Percentiles rank a stretch among this genome's conserved stretches.
phyloP scores from a whole-genome alignment of 2,888 invertebrate genomes.

The Diarsia brunnea region DNA sequence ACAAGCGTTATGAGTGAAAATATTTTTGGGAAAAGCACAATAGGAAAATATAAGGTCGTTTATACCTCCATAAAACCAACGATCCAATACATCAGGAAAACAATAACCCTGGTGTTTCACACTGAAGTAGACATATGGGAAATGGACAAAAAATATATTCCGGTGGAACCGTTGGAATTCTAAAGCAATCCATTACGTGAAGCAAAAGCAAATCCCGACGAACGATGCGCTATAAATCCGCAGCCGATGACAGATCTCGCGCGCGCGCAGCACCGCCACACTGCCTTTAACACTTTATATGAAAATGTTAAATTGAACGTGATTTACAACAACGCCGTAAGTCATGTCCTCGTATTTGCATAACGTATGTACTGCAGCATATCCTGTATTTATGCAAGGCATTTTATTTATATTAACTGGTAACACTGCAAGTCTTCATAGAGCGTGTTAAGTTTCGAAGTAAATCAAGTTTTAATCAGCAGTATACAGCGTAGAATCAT shows the following conservation, averaged over 20 bases:
- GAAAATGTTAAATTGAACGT: conserved; percentile 76
- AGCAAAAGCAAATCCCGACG: conserved; percentile 75
- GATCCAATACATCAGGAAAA: conserved; percentile 63
- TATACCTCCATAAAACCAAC: conserved; percentile 60
- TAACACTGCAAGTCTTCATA: neutral
- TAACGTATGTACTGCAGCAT: conserved; percentile 54
- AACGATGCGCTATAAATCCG: conserved; percentile 79
- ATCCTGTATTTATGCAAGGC: conserved; percentile 22
- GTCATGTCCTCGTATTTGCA: conserved; percentile 62
- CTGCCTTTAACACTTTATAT: conserved; percentile 76
- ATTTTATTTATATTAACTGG: conserved; percentile 28
- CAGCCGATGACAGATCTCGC: conserved; percentile 77
- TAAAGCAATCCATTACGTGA: conserved; percentile 74
- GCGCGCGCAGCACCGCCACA: conserved; percentile 67
- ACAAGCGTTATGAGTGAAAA: conserved; percentile 24
- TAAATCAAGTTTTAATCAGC: neutral
- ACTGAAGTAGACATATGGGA: conserved; percentile 69
- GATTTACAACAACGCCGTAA: conserved; percentile 72
- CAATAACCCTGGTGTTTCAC: conserved; percentile 66
- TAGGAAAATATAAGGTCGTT: conserved; percentile 51
- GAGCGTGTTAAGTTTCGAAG: neutral
- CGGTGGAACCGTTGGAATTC: conserved; percentile 66
- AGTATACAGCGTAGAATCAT: neutral
- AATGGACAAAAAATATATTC: conserved; percentile 69
- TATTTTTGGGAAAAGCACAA: conserved; percentile 47